These are phyloP conservation scores for Scaptomyza pallida DNA, from an alignment of 1,140 invertebrate species.

Conservation along the genomic window DNA sequence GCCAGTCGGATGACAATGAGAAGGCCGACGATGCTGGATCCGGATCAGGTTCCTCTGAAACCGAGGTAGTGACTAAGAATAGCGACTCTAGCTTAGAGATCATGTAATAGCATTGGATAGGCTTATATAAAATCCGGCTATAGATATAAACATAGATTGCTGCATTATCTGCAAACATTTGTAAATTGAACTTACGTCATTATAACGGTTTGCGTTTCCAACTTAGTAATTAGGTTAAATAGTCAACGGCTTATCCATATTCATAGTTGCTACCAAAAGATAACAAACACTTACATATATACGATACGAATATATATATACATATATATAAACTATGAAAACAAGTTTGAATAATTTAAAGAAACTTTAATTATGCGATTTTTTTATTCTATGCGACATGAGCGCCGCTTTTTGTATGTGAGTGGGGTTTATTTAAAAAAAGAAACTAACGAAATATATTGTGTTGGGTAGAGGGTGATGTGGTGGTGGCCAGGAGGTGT, in stretches of 20 bases:
- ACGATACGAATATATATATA: slow-evolving; percentile 48
- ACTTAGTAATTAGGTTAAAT: slow-evolving; percentile 27
- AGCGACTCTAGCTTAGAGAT: slow-evolving; percentile 89
- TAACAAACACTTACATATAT: slow-evolving; percentile 52
- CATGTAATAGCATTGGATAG: slow-evolving; percentile 85
- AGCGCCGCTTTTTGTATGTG: slow-evolving; percentile 20
- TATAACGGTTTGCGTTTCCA: slow-evolving; percentile 31
- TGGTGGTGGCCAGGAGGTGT: slow-evolving; percentile 29
- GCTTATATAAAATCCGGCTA: slow-evolving; percentile 19
- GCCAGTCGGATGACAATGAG: slow-evolving; percentile 80
- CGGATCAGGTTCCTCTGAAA: slow-evolving; percentile 87
- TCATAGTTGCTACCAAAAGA: slow-evolving; percentile 51
- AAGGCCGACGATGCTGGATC: slow-evolving; percentile 84
- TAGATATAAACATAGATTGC: background rate
- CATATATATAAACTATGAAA: slow-evolving; percentile 48
- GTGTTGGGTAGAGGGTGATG: slow-evolving; percentile 6
- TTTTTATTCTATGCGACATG: slow-evolving; percentile 33
- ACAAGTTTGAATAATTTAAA: slow-evolving; percentile 71
- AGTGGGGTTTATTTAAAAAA: slow-evolving; percentile 34
- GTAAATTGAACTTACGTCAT: slow-evolving; percentile 32
- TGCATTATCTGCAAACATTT: slow-evolving; percentile 25
- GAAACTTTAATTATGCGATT: slow-evolving; percentile 64
- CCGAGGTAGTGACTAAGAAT: slow-evolving; percentile 88
- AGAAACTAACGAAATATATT: slow-evolving; percentile 23
- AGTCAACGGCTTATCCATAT: slow-evolving; percentile 54